A percentile compares a stretch with the other conserved stretches of the same genome.
These are phyloP conservation scores for Auanema sp. DNA, from an alignment of 2,888 invertebrate species.

Conservation along the genomic window DNA sequence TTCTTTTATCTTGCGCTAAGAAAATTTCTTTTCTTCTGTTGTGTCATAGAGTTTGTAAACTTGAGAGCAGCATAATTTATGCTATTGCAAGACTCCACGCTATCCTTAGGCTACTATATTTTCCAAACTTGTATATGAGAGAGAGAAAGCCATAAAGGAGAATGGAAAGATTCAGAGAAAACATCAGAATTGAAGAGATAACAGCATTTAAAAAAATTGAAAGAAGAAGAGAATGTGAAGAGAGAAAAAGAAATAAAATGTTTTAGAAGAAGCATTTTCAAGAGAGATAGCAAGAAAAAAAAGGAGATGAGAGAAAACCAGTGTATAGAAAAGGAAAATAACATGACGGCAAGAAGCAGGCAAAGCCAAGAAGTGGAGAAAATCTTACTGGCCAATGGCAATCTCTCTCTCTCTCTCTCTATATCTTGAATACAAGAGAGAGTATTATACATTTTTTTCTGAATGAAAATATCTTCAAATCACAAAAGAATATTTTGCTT, in stretches of 20 bases:
- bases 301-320: slow-evolving; percentile 6
- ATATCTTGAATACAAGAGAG: too few species aligned
- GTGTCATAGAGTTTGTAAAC: too few species aligned
- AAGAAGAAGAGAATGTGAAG: slow-evolving; percentile 1
- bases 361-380: too few species aligned
- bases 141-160: slow-evolving; percentile 14
- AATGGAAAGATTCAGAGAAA: neutral
- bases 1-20: too few species aligned
- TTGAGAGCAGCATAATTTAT: too few species aligned
- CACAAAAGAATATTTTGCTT: too few species aligned
- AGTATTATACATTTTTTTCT: too few species aligned
- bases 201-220: slow-evolving; percentile 3
- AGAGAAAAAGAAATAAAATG: slow-evolving; percentile 7
- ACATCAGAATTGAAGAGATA: neutral
- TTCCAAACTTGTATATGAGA: slow-evolving; percentile 9
- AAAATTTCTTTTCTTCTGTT: too few species aligned
- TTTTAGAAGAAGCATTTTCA: neutral
- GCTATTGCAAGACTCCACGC: too few species aligned
- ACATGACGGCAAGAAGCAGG: neutral
- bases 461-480: too few species aligned
- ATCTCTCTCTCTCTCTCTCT: too few species aligned
- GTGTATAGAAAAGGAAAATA: neutral
- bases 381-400: too few species aligned
- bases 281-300: slow-evolving; percentile 11
- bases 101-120: neutral